Conservation (phyloP, 2,113 vertebrate genomes). For the Arizona elegans region DNA sequence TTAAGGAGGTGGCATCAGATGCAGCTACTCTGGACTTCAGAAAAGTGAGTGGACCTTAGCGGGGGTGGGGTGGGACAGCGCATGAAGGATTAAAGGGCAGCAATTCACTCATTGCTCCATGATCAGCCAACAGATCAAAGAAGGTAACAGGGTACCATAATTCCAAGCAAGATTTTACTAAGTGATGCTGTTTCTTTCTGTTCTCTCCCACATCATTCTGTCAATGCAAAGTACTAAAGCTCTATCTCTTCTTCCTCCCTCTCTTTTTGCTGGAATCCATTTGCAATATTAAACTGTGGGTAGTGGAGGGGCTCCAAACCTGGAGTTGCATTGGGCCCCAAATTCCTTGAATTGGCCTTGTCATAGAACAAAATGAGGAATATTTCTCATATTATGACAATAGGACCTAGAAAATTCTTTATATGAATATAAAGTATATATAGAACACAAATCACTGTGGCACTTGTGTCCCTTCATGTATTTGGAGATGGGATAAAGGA, state of each 20-base stretch:
- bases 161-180: not conserved
- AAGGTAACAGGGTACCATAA: not conserved
- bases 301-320: not conserved
- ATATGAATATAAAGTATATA: not conserved
- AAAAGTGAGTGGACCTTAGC: not conserved
- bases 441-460: not conserved
- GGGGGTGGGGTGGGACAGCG: not conserved
- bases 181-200: not conserved
- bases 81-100: not conserved
- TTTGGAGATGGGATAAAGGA: not conserved
- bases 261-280: not conserved
- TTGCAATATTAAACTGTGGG: not conserved
- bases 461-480: not conserved
- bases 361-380: not conserved
- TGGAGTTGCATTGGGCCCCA: not conserved
- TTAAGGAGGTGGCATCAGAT: not conserved
- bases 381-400: not conserved
- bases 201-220: not conserved
- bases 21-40: not conserved
- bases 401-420: not conserved
- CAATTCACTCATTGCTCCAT: not conserved
- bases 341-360: not conserved
- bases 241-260: not conserved
- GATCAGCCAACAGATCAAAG: not conserved
- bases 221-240: not conserved